Conservation (phyloP, 1,140 invertebrate genomes). For the Papilio glaucus region DNA sequence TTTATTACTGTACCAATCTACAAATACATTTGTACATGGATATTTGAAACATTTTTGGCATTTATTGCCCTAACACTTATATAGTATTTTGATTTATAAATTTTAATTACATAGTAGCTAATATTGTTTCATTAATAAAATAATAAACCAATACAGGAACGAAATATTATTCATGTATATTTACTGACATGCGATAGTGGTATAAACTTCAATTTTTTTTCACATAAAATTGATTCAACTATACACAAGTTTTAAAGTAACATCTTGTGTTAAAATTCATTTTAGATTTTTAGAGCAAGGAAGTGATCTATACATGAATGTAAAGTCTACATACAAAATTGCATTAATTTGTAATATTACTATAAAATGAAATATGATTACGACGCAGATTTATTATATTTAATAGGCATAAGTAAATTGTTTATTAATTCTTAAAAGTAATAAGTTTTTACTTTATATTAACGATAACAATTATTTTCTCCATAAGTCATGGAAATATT, state of each 20-base stretch:
- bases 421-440: not conserved
- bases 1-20: slow-evolving; percentile 71
- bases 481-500: not conserved
- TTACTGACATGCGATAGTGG: too few relatives aligned
- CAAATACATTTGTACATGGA: slow-evolving; percentile 74
- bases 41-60: slow-evolving; percentile 68
- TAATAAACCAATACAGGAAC: not conserved
- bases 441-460: slow-evolving; percentile 5
- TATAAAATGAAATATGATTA: not conserved
- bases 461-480: not conserved
- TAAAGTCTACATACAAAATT: slow-evolving; percentile 8
- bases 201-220: too few relatives aligned
- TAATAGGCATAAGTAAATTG: slow-evolving; percentile 6
- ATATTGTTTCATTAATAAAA: slow-evolving; percentile 1
- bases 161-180: not conserved
- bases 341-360: not conserved
- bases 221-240: too few relatives aligned
- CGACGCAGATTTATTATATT: not conserved
- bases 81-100: slow-evolving; percentile 54
- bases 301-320: not conserved
- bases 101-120: slow-evolving; percentile 43
- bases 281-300: too few relatives aligned
- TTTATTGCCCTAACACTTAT: slow-evolving; percentile 69
- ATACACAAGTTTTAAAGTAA: too few relatives aligned
- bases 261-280: too few relatives aligned